Percentiles rank a stretch among this genome's conserved stretches.
phyloP scores from a whole-genome alignment of 1,140 invertebrate genomes.

The Notospermus geniculatus region DNA sequence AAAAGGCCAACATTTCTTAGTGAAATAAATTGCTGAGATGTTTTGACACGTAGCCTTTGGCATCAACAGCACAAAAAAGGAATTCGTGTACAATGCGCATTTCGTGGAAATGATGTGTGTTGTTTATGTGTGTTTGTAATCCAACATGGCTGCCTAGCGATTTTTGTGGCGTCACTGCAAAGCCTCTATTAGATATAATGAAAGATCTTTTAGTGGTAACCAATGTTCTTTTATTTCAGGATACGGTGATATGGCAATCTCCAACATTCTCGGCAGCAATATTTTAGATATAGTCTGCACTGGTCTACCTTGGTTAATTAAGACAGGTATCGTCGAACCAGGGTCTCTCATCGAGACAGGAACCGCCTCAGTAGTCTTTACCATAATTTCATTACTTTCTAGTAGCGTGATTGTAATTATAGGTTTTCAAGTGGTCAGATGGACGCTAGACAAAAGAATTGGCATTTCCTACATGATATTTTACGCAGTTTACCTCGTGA shows the following conservation, averaged over 20 bases:
- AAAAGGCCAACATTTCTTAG: too few relatives aligned
- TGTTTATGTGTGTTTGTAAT: too few relatives aligned
- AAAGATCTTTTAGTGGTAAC: too few relatives aligned
- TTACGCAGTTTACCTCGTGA: slow-evolving; percentile 37
- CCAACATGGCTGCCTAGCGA: too few relatives aligned
- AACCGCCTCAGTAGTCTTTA: slow-evolving; percentile 42
- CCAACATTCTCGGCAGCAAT: slow-evolving; percentile 97
- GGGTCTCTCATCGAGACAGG: slow-evolving; percentile 31
- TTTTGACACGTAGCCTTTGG: too few relatives aligned
- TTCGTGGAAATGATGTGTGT: too few relatives aligned
- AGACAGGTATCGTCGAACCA: slow-evolving; percentile 27
- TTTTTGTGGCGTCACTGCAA: too few relatives aligned
- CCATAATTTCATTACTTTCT: slow-evolving; percentile 42
- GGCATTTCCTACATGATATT: slow-evolving; percentile 37
- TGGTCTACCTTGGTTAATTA: slow-evolving; percentile 79
- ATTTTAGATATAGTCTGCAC: slow-evolving; percentile 98
- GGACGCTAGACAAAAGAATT: slow-evolving; percentile 39
- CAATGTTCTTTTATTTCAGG: slow-evolving; percentile 40
- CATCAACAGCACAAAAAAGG: too few relatives aligned
- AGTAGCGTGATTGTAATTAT: slow-evolving; percentile 45
- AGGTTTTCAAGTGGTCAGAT: slow-evolving; percentile 35
- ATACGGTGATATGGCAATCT: slow-evolving; percentile 94
- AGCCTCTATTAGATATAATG: too few relatives aligned
- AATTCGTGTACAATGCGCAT: too few relatives aligned
- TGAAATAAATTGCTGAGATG: too few relatives aligned